phyloP scores from a whole-genome alignment of 2,888 invertebrate species.

The Altica lythri region DNA sequence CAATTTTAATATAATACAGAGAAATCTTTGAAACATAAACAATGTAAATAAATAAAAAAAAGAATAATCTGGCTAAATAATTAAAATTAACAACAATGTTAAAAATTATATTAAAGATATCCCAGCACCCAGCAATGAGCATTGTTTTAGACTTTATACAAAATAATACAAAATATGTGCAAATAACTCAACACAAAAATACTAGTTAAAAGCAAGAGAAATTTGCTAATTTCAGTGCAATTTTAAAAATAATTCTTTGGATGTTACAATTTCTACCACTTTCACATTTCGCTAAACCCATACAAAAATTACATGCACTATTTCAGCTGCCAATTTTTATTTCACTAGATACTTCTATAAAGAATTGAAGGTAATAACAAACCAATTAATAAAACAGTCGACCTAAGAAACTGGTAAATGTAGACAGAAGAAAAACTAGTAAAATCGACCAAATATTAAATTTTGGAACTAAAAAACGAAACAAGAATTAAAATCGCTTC shows the following conservation, averaged over 20 bases:
- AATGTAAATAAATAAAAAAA: constrained; percentile 23
- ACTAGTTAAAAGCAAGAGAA: constrained; percentile 26
- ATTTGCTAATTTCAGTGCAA: constrained; percentile 29
- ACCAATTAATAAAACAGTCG: too few species aligned
- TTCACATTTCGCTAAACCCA: constrained; percentile 20
- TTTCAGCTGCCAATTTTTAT: constrained; percentile 12
- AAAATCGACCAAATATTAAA: too few species aligned
- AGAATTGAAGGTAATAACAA: too few species aligned
- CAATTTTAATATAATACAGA: too few species aligned
- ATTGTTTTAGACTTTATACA: constrained; percentile 41
- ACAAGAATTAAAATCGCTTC: too few species aligned
- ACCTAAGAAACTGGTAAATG: too few species aligned
- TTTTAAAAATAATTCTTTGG: constrained; percentile 30
- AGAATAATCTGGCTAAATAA: constrained; percentile 22
- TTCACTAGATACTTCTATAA: too few species aligned
- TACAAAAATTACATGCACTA: constrained; percentile 14
- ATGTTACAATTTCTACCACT: constrained; percentile 26
- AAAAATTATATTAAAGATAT: constrained; percentile 35
- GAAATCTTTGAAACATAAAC: too few species aligned
- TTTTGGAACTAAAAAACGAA: too few species aligned
- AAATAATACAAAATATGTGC: constrained; percentile 42
- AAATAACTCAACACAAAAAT: constrained; percentile 23
- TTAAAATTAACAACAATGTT: constrained; percentile 31
- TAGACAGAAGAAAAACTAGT: too few species aligned
- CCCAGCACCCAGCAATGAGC: constrained; percentile 49